Percentiles rank a stretch among this genome's conserved stretches.
Conservation (phyloP, 2,888 invertebrate species). For the Drosophila mayaguana region DNA sequence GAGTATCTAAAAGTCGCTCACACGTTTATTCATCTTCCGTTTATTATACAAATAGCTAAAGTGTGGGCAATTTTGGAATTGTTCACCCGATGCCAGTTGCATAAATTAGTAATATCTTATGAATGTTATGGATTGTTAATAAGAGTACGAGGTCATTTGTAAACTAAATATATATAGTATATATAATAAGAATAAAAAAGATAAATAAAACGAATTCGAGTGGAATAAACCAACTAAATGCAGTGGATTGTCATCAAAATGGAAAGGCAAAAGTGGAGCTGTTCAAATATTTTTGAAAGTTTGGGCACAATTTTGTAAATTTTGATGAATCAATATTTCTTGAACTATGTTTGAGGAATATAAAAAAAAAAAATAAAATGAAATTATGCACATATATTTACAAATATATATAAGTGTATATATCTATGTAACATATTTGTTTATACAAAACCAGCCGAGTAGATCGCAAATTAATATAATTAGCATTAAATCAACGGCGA, state of each 20-base stretch:
- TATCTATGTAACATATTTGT: constrained; percentile 17
- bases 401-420: background rate
- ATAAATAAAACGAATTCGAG: constrained; percentile 18
- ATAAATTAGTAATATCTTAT: constrained; percentile 68
- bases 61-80: constrained; percentile 29
- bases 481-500: constrained; percentile 50
- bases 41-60: constrained; percentile 14
- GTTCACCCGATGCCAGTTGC: constrained; percentile 44
- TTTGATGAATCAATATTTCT: background rate
- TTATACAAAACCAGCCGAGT: constrained; percentile 24
- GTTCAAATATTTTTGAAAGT: constrained; percentile 28
- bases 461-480: constrained; percentile 42
- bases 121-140: constrained; percentile 53
- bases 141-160: constrained; percentile 45
- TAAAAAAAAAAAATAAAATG: no score
- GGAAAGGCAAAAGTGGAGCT: constrained; percentile 27
- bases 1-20: constrained; percentile 18
- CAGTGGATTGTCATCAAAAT: constrained; percentile 17
- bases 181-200: constrained; percentile 1
- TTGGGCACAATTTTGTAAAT: background rate
- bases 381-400: background rate
- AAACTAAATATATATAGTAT: constrained; percentile 5
- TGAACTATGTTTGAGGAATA: background rate
- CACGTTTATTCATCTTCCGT: no score
- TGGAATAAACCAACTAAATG: constrained; percentile 5